Evolutionary conservation across 2,797 vertebrate genomes (phyloP).

Genomic region (Mycteria americana): DNA sequence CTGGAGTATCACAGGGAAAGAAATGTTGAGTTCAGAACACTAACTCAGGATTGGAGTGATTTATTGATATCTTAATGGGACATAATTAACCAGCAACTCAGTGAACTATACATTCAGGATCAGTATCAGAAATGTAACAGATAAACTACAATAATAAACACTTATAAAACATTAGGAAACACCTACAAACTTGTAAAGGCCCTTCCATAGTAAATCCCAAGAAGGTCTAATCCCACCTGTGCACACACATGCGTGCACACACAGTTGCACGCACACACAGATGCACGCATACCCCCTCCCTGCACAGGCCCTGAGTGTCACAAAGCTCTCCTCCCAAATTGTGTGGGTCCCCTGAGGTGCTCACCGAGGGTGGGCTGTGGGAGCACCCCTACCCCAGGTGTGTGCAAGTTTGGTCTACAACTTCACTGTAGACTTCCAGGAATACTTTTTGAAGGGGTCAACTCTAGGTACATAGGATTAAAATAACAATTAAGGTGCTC

Average conservation of each 20-base stretch:
- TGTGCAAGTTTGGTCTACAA: background rate
- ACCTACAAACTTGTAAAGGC: background rate
- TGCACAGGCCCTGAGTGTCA: background rate
- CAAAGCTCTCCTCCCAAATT: background rate
- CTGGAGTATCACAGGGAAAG: background rate
- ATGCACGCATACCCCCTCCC: accelerated
- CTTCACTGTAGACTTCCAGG: background rate
- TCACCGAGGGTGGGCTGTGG: background rate
- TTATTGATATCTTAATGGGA: background rate
- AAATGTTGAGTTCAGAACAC: background rate
- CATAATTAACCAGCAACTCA: background rate
- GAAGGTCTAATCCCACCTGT: accelerated
- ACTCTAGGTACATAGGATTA: background rate
- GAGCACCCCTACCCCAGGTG: accelerated
- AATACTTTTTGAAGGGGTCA: background rate
- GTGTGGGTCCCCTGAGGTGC: background rate
- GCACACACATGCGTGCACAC: accelerated
- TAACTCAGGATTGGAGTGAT: background rate
- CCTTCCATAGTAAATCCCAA: background rate
- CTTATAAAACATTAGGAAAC: background rate
- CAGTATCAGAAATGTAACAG: background rate
- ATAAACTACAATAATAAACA: background rate
- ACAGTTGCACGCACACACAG: too few relatives aligned
- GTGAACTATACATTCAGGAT: background rate
- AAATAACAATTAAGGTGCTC: background rate